phyloP scores from a whole-genome alignment of 1,140 invertebrate species.

The Artemia franciscana region DNA sequence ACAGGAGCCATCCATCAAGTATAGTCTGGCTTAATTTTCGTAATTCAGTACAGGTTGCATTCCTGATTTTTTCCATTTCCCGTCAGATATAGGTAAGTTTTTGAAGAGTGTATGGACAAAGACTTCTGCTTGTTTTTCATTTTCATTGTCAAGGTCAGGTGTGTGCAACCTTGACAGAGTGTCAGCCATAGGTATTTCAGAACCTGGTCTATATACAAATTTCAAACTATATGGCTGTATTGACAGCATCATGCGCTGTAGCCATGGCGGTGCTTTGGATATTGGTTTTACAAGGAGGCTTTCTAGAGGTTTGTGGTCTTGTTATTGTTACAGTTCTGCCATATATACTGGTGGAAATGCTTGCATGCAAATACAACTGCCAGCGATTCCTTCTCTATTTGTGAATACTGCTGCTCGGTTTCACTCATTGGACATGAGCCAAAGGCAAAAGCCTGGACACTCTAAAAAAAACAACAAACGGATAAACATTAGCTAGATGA shows the following conservation, averaged over 20 bases:
- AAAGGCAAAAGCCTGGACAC: background rate
- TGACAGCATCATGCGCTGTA: background rate
- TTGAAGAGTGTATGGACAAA: background rate
- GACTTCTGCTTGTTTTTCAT: background rate
- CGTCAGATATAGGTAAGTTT: background rate
- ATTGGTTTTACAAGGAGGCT: background rate
- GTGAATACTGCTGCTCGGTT: background rate
- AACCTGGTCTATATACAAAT: too few species aligned
- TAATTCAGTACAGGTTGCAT: background rate
- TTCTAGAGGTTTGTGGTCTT: background rate
- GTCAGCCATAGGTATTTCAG: too few species aligned
- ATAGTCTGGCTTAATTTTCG: background rate
- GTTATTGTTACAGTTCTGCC: too few species aligned
- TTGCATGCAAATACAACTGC: background rate
- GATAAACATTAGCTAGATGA: too few species aligned
- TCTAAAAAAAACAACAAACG: too few species aligned
- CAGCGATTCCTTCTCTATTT: background rate
- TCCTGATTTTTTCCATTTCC: background rate
- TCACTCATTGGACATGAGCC: background rate
- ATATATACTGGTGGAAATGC: background rate
- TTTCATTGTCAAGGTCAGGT: background rate
- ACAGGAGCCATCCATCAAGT: background rate
- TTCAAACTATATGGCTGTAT: too few species aligned
- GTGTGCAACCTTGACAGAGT: background rate
- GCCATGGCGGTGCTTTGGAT: background rate